A percentile compares a stretch with the other conserved stretches of the same genome.
Conservation (phyloP, 2,797 vertebrate species). For the Phoxinus dragarum region DNA sequence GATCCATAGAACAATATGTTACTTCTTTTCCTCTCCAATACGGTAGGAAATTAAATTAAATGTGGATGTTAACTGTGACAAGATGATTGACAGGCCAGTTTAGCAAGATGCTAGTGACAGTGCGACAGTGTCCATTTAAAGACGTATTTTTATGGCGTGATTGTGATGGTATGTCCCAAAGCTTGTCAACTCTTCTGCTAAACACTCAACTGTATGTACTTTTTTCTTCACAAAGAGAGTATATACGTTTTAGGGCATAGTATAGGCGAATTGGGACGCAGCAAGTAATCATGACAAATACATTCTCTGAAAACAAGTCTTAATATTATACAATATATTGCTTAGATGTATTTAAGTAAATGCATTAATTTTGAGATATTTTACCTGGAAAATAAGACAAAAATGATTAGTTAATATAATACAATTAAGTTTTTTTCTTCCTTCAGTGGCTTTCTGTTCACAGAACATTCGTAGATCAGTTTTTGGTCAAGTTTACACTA, state of each 20-base stretch:
- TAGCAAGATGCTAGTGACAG: too few species aligned
- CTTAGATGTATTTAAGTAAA: not conserved
- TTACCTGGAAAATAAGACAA: not conserved
- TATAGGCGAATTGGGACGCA: not conserved
- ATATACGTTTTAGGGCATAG: too few species aligned
- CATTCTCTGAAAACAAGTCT: not conserved
- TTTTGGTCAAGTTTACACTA: not conserved
- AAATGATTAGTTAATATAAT: not conserved
- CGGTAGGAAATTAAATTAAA: too few species aligned
- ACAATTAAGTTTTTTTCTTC: not conserved
- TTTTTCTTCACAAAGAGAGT: not conserved
- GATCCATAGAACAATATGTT: too few species aligned
- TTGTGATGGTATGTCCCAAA: not conserved
- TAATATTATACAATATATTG: not conserved
- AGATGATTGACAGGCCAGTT: too few species aligned
- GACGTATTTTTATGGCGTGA: not conserved
- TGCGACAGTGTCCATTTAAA: not conserved
- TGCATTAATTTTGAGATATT: not conserved
- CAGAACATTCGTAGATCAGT: not conserved
- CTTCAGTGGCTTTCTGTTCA: not conserved
- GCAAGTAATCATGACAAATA: not conserved
- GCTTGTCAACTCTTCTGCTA: not conserved
- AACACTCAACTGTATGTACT: not conserved
- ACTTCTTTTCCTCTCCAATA: too few species aligned
- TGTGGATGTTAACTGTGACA: too few species aligned